phyloP scores from a whole-genome alignment of 2,888 invertebrate species.

The Spodoptera exigua region DNA sequence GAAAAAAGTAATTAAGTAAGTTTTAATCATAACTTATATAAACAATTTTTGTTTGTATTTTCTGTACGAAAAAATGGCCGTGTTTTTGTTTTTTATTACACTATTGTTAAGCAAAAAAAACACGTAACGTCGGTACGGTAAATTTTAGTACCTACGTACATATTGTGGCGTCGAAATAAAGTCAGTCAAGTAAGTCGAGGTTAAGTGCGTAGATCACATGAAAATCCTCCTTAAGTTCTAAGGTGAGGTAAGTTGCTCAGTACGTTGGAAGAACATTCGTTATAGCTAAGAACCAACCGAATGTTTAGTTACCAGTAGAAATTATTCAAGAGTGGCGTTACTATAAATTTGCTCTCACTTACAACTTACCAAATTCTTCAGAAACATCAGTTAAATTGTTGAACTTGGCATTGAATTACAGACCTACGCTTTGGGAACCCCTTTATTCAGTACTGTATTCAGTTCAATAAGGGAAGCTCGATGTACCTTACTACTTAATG shows the following conservation, averaged over 20 bases:
- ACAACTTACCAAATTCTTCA: conserved; percentile 2
- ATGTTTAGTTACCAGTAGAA: conserved; percentile 7
- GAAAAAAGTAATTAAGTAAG: too few relatives aligned
- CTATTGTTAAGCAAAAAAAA: too few relatives aligned
- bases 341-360: conserved; percentile 8
- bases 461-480: not conserved
- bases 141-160: too few relatives aligned
- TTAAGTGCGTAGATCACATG: conserved; percentile 9
- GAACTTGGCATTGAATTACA: conserved; percentile 4
- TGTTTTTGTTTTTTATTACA: too few relatives aligned
- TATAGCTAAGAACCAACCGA: conserved; percentile 9
- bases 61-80: too few relatives aligned
- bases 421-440: not conserved
- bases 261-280: conserved; percentile 10
- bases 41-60: too few relatives aligned
- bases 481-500: not conserved
- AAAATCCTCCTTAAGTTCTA: conserved; percentile 9
- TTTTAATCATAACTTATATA: too few relatives aligned
- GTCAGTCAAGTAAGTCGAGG: not conserved
- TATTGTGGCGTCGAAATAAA: too few relatives aligned
- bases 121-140: too few relatives aligned
- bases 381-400: conserved; percentile 1
- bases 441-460: not conserved
- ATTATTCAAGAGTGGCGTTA: conserved; percentile 2
- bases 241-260: conserved; percentile 1